Conservation (phyloP, 2,797 vertebrate genomes). For the Xiphorhynchus erythropygius region DNA sequence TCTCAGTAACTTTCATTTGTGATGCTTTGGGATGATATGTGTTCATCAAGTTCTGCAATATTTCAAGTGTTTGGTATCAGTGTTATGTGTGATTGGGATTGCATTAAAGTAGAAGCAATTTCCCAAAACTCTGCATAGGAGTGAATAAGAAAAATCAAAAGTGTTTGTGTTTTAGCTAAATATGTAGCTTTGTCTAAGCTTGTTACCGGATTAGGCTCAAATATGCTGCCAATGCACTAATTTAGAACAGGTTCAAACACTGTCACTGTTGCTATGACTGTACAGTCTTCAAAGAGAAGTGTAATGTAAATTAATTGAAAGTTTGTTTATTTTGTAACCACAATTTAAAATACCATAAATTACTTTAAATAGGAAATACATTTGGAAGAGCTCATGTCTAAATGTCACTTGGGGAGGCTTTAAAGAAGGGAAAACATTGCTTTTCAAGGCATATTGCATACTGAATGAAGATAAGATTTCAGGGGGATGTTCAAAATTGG, state of each 20-base stretch:
- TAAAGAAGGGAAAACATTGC: background rate
- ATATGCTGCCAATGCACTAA: background rate
- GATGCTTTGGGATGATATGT: background rate
- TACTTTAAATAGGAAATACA: background rate
- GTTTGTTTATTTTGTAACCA: background rate
- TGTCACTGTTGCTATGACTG: background rate
- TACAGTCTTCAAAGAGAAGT: background rate
- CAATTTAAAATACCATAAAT: background rate
- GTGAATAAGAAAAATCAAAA: background rate
- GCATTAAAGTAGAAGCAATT: background rate
- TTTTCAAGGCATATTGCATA: background rate
- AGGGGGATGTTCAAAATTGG: background rate
- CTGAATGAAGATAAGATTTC: background rate
- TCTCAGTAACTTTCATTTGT: background rate
- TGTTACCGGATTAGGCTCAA: background rate
- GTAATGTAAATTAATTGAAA: background rate
- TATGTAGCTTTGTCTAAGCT: background rate
- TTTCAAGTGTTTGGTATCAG: background rate
- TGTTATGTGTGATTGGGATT: background rate
- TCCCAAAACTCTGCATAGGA: background rate
- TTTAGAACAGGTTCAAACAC: background rate
- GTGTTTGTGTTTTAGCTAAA: background rate
- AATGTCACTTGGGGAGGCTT: background rate
- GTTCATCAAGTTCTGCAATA: background rate
- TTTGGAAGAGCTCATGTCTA: background rate